Percentiles rank a stretch among this genome's conserved stretches.
These are phyloP conservation scores for Drosophila nannoptera DNA, from an alignment of 1,140 invertebrate genomes.

Conservation along the genomic window DNA sequence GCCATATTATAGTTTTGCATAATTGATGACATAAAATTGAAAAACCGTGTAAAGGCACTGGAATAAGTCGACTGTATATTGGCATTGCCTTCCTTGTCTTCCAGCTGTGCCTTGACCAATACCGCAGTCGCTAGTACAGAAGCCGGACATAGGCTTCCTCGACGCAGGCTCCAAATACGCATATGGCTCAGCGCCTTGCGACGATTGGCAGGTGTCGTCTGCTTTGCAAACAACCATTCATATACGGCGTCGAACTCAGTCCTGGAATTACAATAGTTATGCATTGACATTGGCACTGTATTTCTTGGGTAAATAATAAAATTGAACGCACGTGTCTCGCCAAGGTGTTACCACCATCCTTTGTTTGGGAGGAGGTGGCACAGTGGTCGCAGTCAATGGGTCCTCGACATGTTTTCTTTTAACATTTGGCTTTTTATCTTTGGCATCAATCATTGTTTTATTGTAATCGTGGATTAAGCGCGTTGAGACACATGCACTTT, in stretches of 20 bases:
- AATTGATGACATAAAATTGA: conserved; percentile 78
- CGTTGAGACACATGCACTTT: background rate
- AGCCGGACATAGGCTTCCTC: conserved; percentile 68
- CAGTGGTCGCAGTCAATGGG: background rate
- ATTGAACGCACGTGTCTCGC: conserved; percentile 59
- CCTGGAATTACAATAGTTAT: conserved; percentile 32
- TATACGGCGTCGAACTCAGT: conserved; percentile 64
- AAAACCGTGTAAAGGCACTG: conserved; percentile 69
- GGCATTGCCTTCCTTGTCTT: conserved; percentile 32
- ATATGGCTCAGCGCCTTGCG: conserved; percentile 50
- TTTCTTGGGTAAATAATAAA: background rate
- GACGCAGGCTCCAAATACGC: conserved; percentile 66
- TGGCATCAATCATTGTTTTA: background rate
- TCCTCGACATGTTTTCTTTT: conserved; percentile 12
- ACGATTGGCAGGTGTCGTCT: conserved; percentile 14
- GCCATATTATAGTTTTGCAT: conserved; percentile 63
- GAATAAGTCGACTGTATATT: conserved; percentile 61
- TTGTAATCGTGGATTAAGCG: conserved; percentile 1
- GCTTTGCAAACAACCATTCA: conserved; percentile 49
- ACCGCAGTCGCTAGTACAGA: conserved; percentile 68
- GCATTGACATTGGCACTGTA: background rate
- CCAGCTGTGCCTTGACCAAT: conserved; percentile 58
- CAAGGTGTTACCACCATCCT: conserved; percentile 63
- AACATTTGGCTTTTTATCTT: background rate
- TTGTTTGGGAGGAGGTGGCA: conserved; percentile 30